These are phyloP conservation scores for Oncorhynchus tshawytscha DNA, from an alignment of 2,113 vertebrate species.

Conservation along the genomic window DNA sequence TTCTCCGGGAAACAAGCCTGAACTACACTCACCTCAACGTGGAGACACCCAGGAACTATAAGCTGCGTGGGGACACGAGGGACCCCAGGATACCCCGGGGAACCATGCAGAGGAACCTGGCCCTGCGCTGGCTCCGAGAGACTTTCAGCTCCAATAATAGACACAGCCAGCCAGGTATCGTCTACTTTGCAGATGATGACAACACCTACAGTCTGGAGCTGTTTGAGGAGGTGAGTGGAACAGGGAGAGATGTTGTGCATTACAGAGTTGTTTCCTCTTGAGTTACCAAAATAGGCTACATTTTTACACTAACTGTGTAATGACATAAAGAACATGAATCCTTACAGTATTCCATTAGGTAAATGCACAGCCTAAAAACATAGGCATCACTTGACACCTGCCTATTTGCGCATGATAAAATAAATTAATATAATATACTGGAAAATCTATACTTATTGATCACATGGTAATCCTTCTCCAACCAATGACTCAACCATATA, in stretches of 20 bases:
- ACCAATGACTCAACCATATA: neutral
- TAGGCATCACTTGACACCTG: no score
- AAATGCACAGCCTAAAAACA: no score
- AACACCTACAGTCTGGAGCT: slow-evolving; percentile 94
- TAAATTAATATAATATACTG: no score
- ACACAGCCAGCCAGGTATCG: slow-evolving; percentile 77
- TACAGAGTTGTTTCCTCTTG: neutral
- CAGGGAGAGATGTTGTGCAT: neutral
- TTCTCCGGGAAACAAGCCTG: slow-evolving; percentile 82
- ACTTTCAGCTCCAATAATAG: slow-evolving; percentile 65
- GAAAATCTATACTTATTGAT: no score
- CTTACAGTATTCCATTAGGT: no score
- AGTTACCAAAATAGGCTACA: no score
- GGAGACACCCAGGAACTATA: slow-evolving; percentile 81
- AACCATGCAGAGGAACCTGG: slow-evolving; percentile 89
- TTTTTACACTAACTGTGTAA: no score
- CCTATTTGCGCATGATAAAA: no score
- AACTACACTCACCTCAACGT: slow-evolving; percentile 90
- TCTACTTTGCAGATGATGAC: slow-evolving; percentile 96
- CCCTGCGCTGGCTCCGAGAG: slow-evolving; percentile 86
- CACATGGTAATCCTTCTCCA: no score
- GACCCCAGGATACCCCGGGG: slow-evolving; percentile 78
- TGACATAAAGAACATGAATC: no score
- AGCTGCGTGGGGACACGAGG: slow-evolving; percentile 64
- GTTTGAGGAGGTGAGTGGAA: slow-evolving; percentile 87